Evolutionary conservation across 2,888 invertebrate species (phyloP), one percentile per base, ranked within the genome.

Genomic region (Harpalus rufipes): DNA sequence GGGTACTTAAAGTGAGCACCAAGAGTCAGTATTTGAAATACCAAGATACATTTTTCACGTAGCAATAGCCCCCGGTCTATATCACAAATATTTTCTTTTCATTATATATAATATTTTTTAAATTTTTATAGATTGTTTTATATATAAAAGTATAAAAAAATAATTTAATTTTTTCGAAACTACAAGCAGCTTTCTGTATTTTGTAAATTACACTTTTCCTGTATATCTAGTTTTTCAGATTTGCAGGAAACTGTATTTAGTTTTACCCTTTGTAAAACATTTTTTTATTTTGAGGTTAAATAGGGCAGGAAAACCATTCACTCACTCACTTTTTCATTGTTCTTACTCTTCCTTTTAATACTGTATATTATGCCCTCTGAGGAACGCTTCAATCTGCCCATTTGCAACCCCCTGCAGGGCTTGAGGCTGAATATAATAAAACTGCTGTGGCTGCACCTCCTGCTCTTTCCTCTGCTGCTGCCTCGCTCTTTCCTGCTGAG

Each of bases 381-480:
- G 93, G 91, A 96, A 96, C 84, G 96, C 95, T 89, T 96, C 96
- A 88, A 96, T 96, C 90, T 96, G 96, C 6, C 96, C 95, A 58
- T 93, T 92, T 63, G 95, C 93, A 85, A 94, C 92, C 0, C 90
- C 92, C 86, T 89, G 87, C 51, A 88, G 87, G 6, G 87, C 87
- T 79, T 92, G 91, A 0, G 93, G 93, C 44, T 94, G 93, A 44
- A 94, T 92, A 90, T 93, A 94, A 90, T 94, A 94, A 90, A 92
- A 93, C 88, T 93, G 93, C 86, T 91, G 89, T 86, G 90, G 89
- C 32, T 87, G 86, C 39, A 21, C 63, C 0, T 63, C 21, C n/a
- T 90, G 92, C 16, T 91, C 90, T 12, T 63, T 12, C 25, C 8
- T 18, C 80, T 89, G 87, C 72, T 91, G 89, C 59, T 89, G 89